Evolutionary conservation across 1,140 invertebrate genomes (phyloP), one percentile per base, ranked within the genome.

Genomic region (Bombus terrestris): DNA sequence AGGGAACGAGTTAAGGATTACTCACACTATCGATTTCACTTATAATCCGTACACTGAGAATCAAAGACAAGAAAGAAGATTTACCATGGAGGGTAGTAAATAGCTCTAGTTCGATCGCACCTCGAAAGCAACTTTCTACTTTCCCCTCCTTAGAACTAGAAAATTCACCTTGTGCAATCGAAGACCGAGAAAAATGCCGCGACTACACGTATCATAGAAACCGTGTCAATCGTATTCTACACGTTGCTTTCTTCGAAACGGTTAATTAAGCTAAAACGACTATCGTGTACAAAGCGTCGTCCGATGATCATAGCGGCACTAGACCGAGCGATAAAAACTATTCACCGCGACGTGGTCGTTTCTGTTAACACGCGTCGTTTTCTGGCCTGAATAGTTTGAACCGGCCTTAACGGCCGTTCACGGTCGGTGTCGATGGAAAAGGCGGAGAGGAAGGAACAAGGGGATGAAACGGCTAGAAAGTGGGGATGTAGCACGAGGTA

Each of bases 1-100:
- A 76, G 75, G 71, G 75, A 85, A 83, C 86, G 79, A 69, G 83
- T 90, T 85, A 87, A 90, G 89, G 86, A 82, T 81, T 82, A 90
- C 89, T 86, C 88, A 57, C 80, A 78, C 86, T 64, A 69, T 47
- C 47, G 10, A 66, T 85, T 76, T 43, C 41, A 53, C 35, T 76
- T 86, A 68, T 18, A 59, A 79, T 22, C 9, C 47, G 66, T 72
- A 35, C 41, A 22, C 39, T 13, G 18, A 15, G 53, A 25, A 10
- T 13, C 12, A 37, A 41, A 13, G 39, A 62, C 68, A 28, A 53
- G 5, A 6, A 53, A 53, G 15, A 53, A 53, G 47, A 53, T 53
- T 8, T 53, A 13, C 28, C 57, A 59, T 1, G 59, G 18, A 22
- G 47, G 47, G 47, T 53, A 22, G 47, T 53, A 53, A 22, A 53